Percentiles rank a stretch among this genome's conserved stretches.
Evolutionary conservation across 92 coral and sea anemone species (phyloP).

Genomic region (Chrysogorgia sp.): DNA sequence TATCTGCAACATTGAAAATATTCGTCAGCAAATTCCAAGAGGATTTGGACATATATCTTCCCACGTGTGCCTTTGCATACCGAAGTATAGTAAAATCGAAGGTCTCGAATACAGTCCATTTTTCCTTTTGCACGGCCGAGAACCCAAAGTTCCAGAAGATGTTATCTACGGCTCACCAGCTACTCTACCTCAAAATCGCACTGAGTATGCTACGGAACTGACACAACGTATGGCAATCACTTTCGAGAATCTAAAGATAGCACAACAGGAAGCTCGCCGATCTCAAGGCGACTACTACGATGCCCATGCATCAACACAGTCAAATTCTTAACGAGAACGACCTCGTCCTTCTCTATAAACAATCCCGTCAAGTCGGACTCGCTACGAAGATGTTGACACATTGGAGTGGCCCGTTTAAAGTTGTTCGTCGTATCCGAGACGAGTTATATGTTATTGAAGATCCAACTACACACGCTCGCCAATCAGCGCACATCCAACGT

Average conservation of each 20-base stretch:
- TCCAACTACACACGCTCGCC: background rate
- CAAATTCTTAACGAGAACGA: background rate
- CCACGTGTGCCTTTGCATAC: slow-evolving; percentile 32
- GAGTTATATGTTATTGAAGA: slow-evolving; percentile 16
- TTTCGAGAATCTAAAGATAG: slow-evolving; percentile 5
- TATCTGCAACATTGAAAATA: slow-evolving; percentile 20
- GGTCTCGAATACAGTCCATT: slow-evolving; percentile 28
- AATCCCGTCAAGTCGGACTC: slow-evolving; percentile 9
- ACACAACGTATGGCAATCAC: slow-evolving; percentile 18
- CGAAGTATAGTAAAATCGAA: slow-evolving; percentile 31
- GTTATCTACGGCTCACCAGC: slow-evolving; percentile 11
- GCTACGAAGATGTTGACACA: slow-evolving; percentile 20
- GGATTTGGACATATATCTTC: slow-evolving; percentile 30
- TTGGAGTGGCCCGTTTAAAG: slow-evolving; percentile 20
- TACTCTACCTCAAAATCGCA: slow-evolving; percentile 6
- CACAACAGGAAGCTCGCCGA: slow-evolving; percentile 6
- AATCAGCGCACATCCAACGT: slow-evolving; percentile 8
- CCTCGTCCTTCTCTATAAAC: background rate
- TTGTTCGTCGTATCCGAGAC: background rate
- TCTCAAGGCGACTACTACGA: slow-evolving; percentile 23
- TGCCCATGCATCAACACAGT: background rate
- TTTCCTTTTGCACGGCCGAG: slow-evolving; percentile 13
- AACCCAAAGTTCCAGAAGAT: slow-evolving; percentile 34
- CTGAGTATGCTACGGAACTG: background rate
- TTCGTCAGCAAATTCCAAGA: slow-evolving; percentile 25